A percentile compares a stretch with the other conserved stretches of the same genome.
These are phyloP conservation scores for Vireo griseus DNA, from an alignment of 2,797 vertebrate species.

Conservation along the genomic window DNA sequence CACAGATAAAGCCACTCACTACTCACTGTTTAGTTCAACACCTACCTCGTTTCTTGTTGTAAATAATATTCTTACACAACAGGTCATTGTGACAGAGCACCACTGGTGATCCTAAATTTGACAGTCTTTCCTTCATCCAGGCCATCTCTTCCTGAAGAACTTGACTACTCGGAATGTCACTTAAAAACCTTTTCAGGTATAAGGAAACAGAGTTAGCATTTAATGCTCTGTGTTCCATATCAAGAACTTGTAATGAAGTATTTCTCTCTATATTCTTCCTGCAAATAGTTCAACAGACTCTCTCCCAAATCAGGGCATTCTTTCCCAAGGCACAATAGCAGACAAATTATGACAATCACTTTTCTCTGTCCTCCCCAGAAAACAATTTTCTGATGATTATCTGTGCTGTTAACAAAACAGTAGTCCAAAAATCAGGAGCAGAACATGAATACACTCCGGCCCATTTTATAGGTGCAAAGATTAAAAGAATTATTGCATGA, in stretches of 20 bases:
- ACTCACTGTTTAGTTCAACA: slow-evolving; percentile 64
- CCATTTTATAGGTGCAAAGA: background rate
- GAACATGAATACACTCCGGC: background rate
- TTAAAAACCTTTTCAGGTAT: slow-evolving; percentile 78
- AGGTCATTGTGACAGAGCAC: slow-evolving; percentile 99
- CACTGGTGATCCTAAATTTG: slow-evolving; percentile 90
- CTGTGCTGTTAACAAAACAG: background rate
- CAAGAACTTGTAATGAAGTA: background rate
- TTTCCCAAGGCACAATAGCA: background rate
- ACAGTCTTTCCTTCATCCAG: slow-evolving; percentile 92
- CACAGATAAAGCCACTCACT: background rate
- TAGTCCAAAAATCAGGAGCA: background rate
- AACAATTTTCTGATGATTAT: background rate
- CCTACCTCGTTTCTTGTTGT: slow-evolving; percentile 91
- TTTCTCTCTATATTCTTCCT: background rate
- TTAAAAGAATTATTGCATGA: background rate
- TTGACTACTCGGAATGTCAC: slow-evolving; percentile 82
- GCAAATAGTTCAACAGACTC: background rate
- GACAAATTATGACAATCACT: background rate
- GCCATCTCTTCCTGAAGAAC: slow-evolving; percentile 90
- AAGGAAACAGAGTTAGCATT: background rate
- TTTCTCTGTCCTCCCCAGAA: background rate
- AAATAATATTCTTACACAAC: slow-evolving; percentile 99
- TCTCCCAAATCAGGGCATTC: background rate
- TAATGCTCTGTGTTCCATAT: background rate